Conservation (phyloP, 2,888 invertebrate species). For the Drosophila bunnanda region DNA sequence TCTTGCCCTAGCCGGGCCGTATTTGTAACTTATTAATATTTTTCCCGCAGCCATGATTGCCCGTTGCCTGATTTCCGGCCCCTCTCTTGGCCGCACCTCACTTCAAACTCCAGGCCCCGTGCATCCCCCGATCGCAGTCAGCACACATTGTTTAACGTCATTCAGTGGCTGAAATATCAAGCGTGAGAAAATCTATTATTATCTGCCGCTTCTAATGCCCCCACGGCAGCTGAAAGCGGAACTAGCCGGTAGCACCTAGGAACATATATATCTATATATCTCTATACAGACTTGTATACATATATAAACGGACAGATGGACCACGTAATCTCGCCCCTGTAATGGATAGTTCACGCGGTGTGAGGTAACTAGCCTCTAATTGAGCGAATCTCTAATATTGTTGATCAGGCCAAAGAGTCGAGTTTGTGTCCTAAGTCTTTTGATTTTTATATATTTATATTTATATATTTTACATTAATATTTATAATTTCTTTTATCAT, state of each 20-base stretch:
- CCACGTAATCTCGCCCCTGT: conserved; percentile 63
- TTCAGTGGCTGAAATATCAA: conserved; percentile 78
- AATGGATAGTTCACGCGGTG: conserved; percentile 27
- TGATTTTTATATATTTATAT: not conserved
- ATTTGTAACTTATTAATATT: conserved; percentile 67
- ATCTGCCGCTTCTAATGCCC: conserved; percentile 66
- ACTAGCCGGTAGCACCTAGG: conserved; percentile 73
- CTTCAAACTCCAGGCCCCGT: conserved; percentile 12
- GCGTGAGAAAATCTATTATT: conserved; percentile 82
- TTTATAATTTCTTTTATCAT: no score
- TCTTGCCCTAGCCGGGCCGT: conserved; percentile 28
- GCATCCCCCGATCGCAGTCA: conserved; percentile 34
- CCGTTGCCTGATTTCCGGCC: conserved; percentile 77
- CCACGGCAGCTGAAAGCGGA: conserved; percentile 67
- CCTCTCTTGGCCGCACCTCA: conserved; percentile 55
- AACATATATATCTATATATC: conserved; percentile 30
- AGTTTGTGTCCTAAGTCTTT: conserved; percentile 36
- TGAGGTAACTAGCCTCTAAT: conserved; percentile 31
- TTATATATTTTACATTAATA: not conserved
- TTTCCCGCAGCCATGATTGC: conserved; percentile 62
- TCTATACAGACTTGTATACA: not conserved
- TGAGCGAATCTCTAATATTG: conserved; percentile 8
- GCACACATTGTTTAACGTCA: conserved; percentile 81
- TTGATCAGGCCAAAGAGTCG: not conserved
- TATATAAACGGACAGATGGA: conserved; percentile 22